Evolutionary conservation across 35 echinoderm and acorn worm genomes (phyloP), one percentile per base, ranked within the genome.

Genomic region (Heliocidaris tuberculata): DNA sequence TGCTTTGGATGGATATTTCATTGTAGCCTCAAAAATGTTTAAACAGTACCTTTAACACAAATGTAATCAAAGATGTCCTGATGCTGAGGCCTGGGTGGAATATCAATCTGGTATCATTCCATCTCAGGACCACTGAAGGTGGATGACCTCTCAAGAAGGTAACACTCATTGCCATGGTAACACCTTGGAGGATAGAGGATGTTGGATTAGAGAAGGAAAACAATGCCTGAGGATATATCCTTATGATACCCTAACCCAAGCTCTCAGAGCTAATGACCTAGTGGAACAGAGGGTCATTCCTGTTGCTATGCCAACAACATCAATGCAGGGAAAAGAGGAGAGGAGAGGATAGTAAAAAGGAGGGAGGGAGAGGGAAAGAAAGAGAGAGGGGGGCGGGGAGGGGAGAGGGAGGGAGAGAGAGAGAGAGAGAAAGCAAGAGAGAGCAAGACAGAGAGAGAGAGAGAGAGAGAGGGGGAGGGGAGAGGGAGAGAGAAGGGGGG

Each of bases 191-290:
- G 65, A 78, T n/a, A n/a, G 19, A 78, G 65, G 65, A 78, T 21
- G 65, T 19, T 5, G 65, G 65, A 78, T 78, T 78, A 78, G 65
- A 78, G 65, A 27, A 24, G 65, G 65, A 78, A 78, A 78, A 78
- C 65, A 78, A 78, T 78, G 65, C 65, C 65, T n/a, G 65, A 78
- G 65, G 65, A 78, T 78, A 78, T n/a, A 78, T 78, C 65, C 65
- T 78, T 78, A 78, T 78, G 65, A 78, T 78, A 78, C 65, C 65
- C 65, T 78, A 78, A n/a, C 65, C 21, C 19, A n/a, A 19, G 65
- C 65, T 78, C 65, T 78, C 27, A 78, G 65, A 27, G 65, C 65
- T 27, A n/a, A 78, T 78, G 65, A 78, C 65, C 65, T 78, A 24
- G 65, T 7, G 27, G 65, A n/a, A 78, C 65, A 70, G 17, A 70